phyloP scores from a whole-genome alignment of 2,113 vertebrate species.

The Macrotus californicus region DNA sequence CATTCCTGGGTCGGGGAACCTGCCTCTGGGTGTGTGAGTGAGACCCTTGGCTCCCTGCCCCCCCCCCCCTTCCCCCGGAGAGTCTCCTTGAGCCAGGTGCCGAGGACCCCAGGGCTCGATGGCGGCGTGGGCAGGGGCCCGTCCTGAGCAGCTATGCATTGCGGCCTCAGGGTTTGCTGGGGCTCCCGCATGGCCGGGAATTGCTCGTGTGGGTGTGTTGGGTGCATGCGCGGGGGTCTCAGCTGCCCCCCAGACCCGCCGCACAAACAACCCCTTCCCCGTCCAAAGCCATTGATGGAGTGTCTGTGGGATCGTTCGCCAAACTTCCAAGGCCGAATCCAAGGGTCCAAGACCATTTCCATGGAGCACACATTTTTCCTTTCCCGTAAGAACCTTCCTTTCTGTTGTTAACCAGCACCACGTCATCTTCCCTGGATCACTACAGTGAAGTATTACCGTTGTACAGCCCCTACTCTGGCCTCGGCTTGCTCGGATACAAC shows the following conservation, averaged over 20 bases:
- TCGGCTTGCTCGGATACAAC: conserved; percentile 80
- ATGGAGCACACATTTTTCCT: conserved; percentile 9
- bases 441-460: conserved; percentile 81
- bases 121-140: fast-evolving
- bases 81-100: background rate
- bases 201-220: background rate
- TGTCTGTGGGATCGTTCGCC: conserved; percentile 48
- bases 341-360: conserved; percentile 66
- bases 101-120: background rate
- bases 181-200: background rate
- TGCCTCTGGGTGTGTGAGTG: too few relatives aligned
- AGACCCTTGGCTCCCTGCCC: background rate
- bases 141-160: background rate
- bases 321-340: conserved; percentile 51
- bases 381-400: conserved; percentile 4
- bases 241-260: background rate
- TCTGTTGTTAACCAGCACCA: conserved; percentile 47
- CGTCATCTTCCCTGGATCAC: conserved; percentile 71
- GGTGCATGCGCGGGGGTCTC: background rate
- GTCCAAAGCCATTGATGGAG: conserved; percentile 28
- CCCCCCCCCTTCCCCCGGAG: background rate
- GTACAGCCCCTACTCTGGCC: conserved; percentile 75
- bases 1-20: background rate
- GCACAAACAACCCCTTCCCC: background rate
- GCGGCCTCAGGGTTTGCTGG: fast-evolving